These are phyloP conservation scores for Sigmodon hispidus DNA, from an alignment of 2,113 vertebrate genomes.

Conservation along the genomic window DNA sequence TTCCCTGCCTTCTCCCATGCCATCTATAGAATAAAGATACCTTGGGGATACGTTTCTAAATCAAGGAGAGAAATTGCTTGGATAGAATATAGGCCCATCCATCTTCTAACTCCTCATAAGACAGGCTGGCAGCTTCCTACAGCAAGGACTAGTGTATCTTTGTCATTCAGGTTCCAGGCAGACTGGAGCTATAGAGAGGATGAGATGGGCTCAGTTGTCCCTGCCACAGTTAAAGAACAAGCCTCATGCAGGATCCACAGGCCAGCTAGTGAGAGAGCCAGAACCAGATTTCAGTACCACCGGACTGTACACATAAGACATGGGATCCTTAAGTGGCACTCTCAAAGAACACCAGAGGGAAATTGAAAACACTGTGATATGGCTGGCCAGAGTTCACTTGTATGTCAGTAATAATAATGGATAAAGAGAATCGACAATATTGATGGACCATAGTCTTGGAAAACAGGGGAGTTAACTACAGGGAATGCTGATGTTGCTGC, in stretches of 20 bases:
- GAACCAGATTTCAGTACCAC: background rate
- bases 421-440: background rate
- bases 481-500: background rate
- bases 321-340: background rate
- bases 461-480: background rate
- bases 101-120: background rate
- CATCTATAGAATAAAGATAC: background rate
- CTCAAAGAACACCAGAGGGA: background rate
- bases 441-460: background rate
- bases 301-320: too few relatives aligned
- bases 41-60: background rate
- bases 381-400: background rate
- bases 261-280: background rate
- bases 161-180: background rate
- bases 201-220: background rate
- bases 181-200: background rate
- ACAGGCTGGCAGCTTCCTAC: background rate
- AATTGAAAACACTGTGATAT: background rate
- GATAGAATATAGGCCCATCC: background rate
- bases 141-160: fast-evolving
- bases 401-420: background rate
- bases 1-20: background rate
- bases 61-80: background rate
- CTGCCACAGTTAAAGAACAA: background rate
- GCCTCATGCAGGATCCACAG: background rate